Evolutionary conservation across 1,140 invertebrate genomes (phyloP), one percentile per base, ranked within the genome.

Genomic region (Coboldia fuscipes): DNA sequence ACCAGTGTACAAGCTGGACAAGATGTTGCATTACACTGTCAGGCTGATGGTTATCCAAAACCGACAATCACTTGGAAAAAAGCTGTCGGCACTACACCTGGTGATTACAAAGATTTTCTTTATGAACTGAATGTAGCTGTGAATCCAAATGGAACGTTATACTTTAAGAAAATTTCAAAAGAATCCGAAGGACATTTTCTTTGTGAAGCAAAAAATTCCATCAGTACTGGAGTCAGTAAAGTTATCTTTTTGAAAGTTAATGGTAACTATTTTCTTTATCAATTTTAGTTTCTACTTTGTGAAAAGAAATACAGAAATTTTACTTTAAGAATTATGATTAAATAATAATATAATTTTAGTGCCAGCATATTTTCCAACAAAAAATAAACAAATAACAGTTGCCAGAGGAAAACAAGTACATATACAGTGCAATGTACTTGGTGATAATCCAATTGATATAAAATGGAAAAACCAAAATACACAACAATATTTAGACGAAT

Each of bases 141-240:
- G 37, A 72, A 79, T 46, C 66, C 72, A 36, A 85, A 85, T 48
- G 82, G 82, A 3, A 80, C 80, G 2, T 61, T 85, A 14, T 66
- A 73, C 30, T 84, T 86, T 45, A 70, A 70, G 37, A 68, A 79
- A 44, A 72, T 84, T 24, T 72, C 69, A 40, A 84, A 85, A 51
- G 73, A 77, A 38, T 81, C 78, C 48, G 80, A 85, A 51, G 85
- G 86, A 2, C 77, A 82, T 48, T 94, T 92, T 50, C 60, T 93
- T 8, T 94, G 89, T 58, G 85, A 92, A 46, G 83, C 84, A 1
- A 73, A 81, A 42, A 94, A 94, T 49, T 78, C 75, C 32, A 83
- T 93, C 39, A 85, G 85, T 3, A 71, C 78, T 16, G 81, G 80
- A 2, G 66, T 88, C 12, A 84, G 79, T 57, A 86, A 85, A 57